Evolutionary conservation across 2,113 vertebrate genomes (phyloP).

Genomic region (Epinephelus moara): DNA sequence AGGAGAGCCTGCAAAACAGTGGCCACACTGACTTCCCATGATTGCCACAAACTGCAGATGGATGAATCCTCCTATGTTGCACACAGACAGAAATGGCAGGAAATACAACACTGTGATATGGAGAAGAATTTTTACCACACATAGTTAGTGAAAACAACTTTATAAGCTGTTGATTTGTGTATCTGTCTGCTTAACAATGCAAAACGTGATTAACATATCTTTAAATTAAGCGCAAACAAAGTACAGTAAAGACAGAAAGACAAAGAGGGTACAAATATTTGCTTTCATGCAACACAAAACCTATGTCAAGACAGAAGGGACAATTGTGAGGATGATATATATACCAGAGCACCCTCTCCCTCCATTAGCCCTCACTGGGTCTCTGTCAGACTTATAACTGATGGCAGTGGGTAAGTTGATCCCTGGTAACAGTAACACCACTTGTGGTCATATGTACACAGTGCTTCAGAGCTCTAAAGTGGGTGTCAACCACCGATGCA

Average conservation of each 20-base stretch:
- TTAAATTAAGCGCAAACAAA: neutral
- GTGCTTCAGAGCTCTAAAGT: slow-evolving; percentile 76
- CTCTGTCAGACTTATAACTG: slow-evolving; percentile 67
- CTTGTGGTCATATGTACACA: slow-evolving; percentile 76
- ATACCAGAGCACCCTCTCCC: neutral
- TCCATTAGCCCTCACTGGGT: slow-evolving; percentile 23
- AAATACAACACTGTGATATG: neutral
- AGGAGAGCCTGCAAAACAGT: neutral
- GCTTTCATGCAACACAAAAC: neutral
- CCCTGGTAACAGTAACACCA: slow-evolving; percentile 75
- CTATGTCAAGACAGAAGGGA: neutral
- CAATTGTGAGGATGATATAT: slow-evolving; percentile 10
- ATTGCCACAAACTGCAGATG: neutral
- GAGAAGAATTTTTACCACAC: neutral
- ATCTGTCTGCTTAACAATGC: neutral
- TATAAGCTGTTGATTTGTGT: neutral
- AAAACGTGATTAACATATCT: neutral
- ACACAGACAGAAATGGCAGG: neutral
- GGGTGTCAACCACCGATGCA: slow-evolving; percentile 70
- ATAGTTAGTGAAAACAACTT: no score
- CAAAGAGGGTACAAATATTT: no score
- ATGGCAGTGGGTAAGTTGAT: slow-evolving; percentile 72
- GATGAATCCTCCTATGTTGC: neutral
- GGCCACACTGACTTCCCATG: neutral
- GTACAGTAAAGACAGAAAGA: neutral